These are phyloP conservation scores for Sialis fuliginosa DNA, from an alignment of 2,888 invertebrate species.

Conservation along the genomic window DNA sequence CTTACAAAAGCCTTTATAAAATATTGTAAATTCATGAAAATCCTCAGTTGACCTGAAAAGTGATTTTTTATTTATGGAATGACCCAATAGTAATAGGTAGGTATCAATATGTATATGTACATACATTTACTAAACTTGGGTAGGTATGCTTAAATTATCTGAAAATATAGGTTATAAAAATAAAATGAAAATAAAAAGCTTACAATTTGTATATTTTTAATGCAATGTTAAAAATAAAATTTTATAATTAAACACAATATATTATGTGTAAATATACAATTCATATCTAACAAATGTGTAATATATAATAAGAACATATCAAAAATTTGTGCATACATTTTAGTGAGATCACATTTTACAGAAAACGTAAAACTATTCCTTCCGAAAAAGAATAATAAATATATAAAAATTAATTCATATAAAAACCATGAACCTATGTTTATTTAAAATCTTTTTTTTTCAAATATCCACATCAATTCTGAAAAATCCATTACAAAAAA, in stretches of 20 bases:
- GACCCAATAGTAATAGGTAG: no score
- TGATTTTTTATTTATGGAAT: no score
- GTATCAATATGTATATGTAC: no score
- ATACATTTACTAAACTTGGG: no score
- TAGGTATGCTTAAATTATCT: no score
- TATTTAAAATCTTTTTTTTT: not conserved
- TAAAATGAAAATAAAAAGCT: not conserved
- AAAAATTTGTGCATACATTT: constrained; percentile 5
- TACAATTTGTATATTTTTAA: constrained; percentile 1
- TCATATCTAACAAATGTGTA: not conserved
- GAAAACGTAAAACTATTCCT: not conserved
- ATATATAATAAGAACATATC: constrained; percentile 3
- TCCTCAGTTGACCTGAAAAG: no score
- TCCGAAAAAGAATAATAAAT: not conserved
- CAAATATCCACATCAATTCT: not conserved
- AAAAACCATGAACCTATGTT: not conserved
- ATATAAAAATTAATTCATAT: not conserved
- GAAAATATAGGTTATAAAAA: no score
- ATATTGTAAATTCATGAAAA: no score
- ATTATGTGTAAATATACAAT: not conserved
- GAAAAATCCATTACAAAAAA: not conserved
- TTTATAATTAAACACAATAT: not conserved
- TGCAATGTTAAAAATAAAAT: constrained; percentile 1
- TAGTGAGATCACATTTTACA: constrained; percentile 4
- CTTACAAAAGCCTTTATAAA: no score